These are phyloP conservation scores for Morinoia aosen DNA, from an alignment of 2,888 invertebrate genomes.

Conservation along the genomic window DNA sequence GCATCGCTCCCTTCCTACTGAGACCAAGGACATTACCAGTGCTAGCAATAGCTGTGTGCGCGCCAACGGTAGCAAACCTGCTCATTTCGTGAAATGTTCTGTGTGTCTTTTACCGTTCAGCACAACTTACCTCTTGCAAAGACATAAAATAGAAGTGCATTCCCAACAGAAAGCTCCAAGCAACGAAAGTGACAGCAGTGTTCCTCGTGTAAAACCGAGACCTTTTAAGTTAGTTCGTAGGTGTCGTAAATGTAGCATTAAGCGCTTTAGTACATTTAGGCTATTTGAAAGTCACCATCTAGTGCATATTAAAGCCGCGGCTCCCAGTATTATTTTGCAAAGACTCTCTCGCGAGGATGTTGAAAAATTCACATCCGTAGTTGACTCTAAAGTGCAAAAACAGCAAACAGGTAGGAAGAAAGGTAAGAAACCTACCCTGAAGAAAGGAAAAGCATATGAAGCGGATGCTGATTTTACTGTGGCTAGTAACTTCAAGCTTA, in stretches of 20 bases:
- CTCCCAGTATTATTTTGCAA: neutral
- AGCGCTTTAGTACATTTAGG: conserved; percentile 41
- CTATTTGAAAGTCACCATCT: conserved; percentile 53
- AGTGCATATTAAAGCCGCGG: conserved; percentile 34
- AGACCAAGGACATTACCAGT: neutral
- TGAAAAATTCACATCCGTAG: conserved; percentile 5
- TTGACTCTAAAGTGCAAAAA: conserved; percentile 25
- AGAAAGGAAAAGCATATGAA: conserved; percentile 35
- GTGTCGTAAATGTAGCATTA: conserved; percentile 41
- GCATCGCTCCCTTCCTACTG: neutral
- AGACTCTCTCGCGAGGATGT: neutral
- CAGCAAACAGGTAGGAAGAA: conserved; percentile 43
- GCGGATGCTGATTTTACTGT: conserved; percentile 44
- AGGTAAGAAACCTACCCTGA: conserved; percentile 9
- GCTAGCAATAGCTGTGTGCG: neutral
- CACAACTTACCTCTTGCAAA: conserved; percentile 2
- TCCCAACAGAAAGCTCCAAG: neutral
- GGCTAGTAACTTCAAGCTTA: conserved; percentile 13
- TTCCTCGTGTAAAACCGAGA: conserved; percentile 1
- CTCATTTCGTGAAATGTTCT: conserved; percentile 25
- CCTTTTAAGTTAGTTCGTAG: conserved; percentile 9
- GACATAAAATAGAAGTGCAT: conserved; percentile 29
- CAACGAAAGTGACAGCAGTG: conserved; percentile 16
- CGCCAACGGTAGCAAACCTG: neutral
- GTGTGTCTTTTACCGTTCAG: conserved; percentile 38